Percentiles rank a stretch among this genome's conserved stretches.
Conservation (phyloP, 2,888 invertebrate species). For the Tiphia femorata region DNA sequence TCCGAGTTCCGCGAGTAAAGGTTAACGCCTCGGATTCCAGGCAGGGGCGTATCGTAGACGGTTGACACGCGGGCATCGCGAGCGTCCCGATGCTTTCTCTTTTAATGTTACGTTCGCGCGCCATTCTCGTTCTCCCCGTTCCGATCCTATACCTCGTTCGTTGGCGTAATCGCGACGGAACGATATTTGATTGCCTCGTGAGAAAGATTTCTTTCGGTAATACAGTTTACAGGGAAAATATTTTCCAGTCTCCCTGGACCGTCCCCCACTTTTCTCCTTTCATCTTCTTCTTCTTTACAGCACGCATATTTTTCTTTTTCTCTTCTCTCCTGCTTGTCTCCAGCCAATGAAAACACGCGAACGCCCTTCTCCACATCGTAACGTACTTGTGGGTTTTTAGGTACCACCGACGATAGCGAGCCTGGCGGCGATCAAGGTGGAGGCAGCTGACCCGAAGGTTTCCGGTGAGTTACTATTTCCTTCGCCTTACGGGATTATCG, state of each 20-base stretch:
- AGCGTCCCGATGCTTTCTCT: too few species aligned
- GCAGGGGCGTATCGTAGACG: slow-evolving; percentile 23
- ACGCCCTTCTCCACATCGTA: slow-evolving; percentile 48
- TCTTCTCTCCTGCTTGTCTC: slow-evolving; percentile 17
- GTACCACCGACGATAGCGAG: slow-evolving; percentile 66
- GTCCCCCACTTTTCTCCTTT: slow-evolving; percentile 23
- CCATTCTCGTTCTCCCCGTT: too few species aligned
- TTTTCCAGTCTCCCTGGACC: slow-evolving; percentile 27
- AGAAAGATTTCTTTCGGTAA: too few species aligned
- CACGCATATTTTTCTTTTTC: slow-evolving; percentile 27
- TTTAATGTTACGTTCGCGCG: too few species aligned
- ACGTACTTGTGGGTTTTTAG: slow-evolving; percentile 60
- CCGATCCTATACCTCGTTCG: too few species aligned
- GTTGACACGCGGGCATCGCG: not conserved
- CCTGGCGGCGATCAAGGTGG: slow-evolving; percentile 66
- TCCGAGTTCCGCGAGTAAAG: slow-evolving; percentile 12
- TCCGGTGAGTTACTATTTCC: slow-evolving; percentile 64
- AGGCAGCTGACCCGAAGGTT: slow-evolving; percentile 67
- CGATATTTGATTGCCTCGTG: not conserved
- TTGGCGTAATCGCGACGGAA: not conserved
- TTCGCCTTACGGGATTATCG: slow-evolving; percentile 51
- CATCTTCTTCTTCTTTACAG: slow-evolving; percentile 15
- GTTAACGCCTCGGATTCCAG: slow-evolving; percentile 21
- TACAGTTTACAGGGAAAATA: too few species aligned
- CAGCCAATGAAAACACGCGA: not conserved